Evolutionary conservation across 2,113 vertebrate species (phyloP).

Genomic region (Proterorhinus semilunaris): DNA sequence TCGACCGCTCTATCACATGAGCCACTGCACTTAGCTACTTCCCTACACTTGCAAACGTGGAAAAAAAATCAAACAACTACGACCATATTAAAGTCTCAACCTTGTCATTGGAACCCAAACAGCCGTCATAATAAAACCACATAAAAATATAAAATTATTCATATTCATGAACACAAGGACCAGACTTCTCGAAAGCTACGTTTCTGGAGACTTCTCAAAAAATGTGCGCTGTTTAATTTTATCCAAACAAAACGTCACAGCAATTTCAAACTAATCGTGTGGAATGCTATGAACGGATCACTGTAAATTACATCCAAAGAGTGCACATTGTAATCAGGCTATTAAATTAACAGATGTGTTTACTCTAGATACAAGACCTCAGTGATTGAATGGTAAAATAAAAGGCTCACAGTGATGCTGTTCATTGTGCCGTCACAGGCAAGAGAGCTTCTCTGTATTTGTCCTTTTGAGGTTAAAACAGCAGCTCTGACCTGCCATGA

Average conservation of each 20-base stretch:
- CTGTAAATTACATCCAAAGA: conserved; percentile 43
- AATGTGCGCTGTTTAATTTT: conserved; percentile 6
- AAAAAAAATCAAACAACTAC: no score
- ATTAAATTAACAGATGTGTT: conserved; percentile 37
- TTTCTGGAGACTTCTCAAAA: conserved; percentile 39
- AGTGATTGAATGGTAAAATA: conserved; percentile 26
- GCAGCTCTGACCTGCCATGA: background rate
- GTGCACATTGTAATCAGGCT: conserved; percentile 41
- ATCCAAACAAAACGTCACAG: conserved; percentile 52
- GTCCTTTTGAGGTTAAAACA: conserved; percentile 1
- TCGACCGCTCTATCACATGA: no score
- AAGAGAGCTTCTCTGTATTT: background rate
- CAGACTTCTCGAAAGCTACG: conserved; percentile 15
- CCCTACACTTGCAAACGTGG: no score
- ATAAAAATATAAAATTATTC: conserved; percentile 25
- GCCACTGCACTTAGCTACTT: no score
- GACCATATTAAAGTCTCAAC: no score
- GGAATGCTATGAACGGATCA: conserved; percentile 40
- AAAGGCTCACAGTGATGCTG: background rate
- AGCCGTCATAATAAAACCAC: conserved; percentile 13
- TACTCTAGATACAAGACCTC: conserved; percentile 32
- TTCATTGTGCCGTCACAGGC: background rate
- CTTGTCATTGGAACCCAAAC: background rate
- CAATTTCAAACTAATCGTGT: conserved; percentile 49
- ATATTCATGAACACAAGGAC: conserved; percentile 7